Percentiles rank a stretch among this genome's conserved stretches.
Evolutionary conservation across 2,797 vertebrate genomes (phyloP).

Genomic region (Microcaecilia unicolor): DNA sequence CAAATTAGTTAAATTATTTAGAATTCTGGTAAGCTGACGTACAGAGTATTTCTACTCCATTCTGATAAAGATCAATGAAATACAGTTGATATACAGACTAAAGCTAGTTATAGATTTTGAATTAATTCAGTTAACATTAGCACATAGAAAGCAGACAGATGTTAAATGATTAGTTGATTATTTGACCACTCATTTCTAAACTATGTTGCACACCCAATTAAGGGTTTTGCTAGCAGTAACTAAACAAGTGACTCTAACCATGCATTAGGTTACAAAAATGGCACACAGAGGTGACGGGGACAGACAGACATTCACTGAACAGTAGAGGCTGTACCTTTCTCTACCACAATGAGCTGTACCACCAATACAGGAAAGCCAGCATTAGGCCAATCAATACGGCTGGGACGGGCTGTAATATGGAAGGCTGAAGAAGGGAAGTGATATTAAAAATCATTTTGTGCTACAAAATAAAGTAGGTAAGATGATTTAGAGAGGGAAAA

Average conservation of each 20-base stretch:
- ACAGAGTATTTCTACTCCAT: conserved; percentile 36
- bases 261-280: conserved; percentile 66
- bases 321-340: conserved; percentile 94
- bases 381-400: conserved; percentile 98
- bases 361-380: conserved; percentile 99
- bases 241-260: conserved; percentile 56
- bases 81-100: conserved; percentile 33
- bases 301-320: conserved; percentile 76
- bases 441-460: conserved; percentile 88
- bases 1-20: conserved; percentile 34
- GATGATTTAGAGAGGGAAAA: conserved; percentile 55
- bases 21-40: conserved; percentile 28
- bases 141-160: conserved; percentile 52
- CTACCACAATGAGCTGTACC: conserved; percentile 99
- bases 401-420: conserved; percentile 98
- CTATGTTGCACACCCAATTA: conserved; percentile 52
- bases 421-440: conserved; percentile 95
- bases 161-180: conserved; percentile 54
- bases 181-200: conserved; percentile 34
- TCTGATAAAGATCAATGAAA: conserved; percentile 43
- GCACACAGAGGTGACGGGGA: conserved; percentile 68
- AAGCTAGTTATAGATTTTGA: no score
- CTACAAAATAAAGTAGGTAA: conserved; percentile 50
- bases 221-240: conserved; percentile 56
- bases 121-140: conserved; percentile 46